Evolutionary conservation across 2,888 invertebrate genomes (phyloP).

Genomic region (Congeria kusceri): DNA sequence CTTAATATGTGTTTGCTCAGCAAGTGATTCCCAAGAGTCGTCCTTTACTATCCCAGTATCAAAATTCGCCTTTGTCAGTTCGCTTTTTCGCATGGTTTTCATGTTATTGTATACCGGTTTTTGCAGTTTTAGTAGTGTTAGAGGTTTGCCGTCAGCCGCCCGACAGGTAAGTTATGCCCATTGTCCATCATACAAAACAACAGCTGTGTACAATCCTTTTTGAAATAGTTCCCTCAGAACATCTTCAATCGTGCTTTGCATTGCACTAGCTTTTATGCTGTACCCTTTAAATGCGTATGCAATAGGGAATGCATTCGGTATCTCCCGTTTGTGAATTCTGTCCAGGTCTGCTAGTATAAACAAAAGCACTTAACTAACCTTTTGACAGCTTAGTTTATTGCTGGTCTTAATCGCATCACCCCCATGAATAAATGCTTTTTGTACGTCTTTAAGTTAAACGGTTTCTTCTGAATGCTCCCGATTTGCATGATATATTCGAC

Average conservation of each 20-base stretch:
- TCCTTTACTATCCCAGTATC: slow-evolving; percentile 6
- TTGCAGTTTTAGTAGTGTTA: slow-evolving; percentile 24
- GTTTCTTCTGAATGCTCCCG: neutral
- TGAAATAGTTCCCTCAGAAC: slow-evolving; percentile 6
- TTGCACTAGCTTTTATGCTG: neutral
- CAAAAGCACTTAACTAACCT: slow-evolving; percentile 50
- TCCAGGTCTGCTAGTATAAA: slow-evolving; percentile 46
- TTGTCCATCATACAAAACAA: slow-evolving; percentile 32
- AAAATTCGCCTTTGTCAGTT: slow-evolving; percentile 18
- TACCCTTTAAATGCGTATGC: slow-evolving; percentile 9
- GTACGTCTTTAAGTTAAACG: slow-evolving; percentile 6
- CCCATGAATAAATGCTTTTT: slow-evolving; percentile 9
- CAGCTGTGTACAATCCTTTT: slow-evolving; percentile 19
- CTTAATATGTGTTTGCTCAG: neutral
- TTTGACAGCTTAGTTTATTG: slow-evolving; percentile 3
- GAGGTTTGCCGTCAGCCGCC: neutral
- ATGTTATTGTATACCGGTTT: slow-evolving; percentile 20
- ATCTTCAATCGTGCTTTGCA: slow-evolving; percentile 1
- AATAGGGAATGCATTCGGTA: slow-evolving; percentile 37
- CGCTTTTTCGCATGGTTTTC: neutral
- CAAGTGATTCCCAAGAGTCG: neutral
- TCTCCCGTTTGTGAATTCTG: slow-evolving; percentile 34
- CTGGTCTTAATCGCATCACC: neutral
- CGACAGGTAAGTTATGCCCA: slow-evolving; percentile 24
- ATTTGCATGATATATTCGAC: slow-evolving; percentile 21